Base-by-base conservation (phyloP, 2,888 invertebrate genomes). In the Erynnis tages region DNA sequence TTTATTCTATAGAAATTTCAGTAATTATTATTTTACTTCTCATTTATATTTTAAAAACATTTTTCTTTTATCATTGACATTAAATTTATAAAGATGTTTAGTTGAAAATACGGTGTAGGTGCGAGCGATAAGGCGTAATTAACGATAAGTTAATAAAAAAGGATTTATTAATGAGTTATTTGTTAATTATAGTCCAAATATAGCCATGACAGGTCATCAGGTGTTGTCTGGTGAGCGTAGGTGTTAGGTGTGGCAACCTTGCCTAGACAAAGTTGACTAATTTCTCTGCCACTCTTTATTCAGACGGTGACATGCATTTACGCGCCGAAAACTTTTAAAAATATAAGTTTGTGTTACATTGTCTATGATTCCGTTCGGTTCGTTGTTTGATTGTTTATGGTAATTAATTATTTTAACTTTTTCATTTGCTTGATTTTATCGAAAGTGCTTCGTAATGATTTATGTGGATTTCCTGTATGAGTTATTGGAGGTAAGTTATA, bases 401-500 rank as follows among this genome's bases (percentile, higher is more conserved):
- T 13, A 2, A 10, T 7, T 5, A 14, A 7, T 35, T n/a, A 5
- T n/a, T 17, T 35, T 35, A 17, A 3, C 7, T 30, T 30, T 1
- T 10, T 27, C 6, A n/a, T n/a, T n/a, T n/a, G n/a, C n/a, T n/a
- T n/a, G n/a, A n/a, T n/a, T n/a, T n/a, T n/a, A n/a, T n/a, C n/a
- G n/a, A n/a, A n/a, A n/a, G n/a, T n/a, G 60, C 56, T 53, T 62
- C 52, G 56, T 57, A 53, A 86, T 86, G 82, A 81, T 77, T 66
- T 85, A 84, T 64, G 81, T 86, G 56, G 82, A 83, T 47, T 84
- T 85, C 59, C 67, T 87, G 11, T 83, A 87, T 60, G 86, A 85
- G 57, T 67, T 86, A 21, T 62, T 87, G 10, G 82, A 88, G 85
- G 87, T 85, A 58, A 70, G 80, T 44, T 44, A 25, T 57, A 48